Percentiles rank a stretch among this genome's conserved stretches.
Conservation (phyloP, 2,797 vertebrate species). For the Falco concolor region DNA sequence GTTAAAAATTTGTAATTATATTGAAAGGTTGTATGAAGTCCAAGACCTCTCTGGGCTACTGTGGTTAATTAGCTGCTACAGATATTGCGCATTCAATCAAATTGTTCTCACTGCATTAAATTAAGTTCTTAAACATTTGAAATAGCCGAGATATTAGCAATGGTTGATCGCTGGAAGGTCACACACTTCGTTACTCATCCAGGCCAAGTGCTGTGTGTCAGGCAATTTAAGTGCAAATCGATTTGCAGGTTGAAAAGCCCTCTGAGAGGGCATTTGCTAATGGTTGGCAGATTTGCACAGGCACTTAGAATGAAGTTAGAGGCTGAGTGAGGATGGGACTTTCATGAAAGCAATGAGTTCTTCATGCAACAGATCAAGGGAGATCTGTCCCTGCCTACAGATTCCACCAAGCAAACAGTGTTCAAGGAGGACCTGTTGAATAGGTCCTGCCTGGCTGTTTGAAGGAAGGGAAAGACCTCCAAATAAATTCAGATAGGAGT, state of each 20-base stretch:
- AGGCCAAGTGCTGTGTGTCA: not conserved
- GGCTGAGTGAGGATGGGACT: not conserved
- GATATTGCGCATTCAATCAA: conserved; percentile 32
- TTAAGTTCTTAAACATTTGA: conserved; percentile 38
- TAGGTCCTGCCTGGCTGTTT: not conserved
- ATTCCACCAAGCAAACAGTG: not conserved
- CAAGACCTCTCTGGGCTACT: conserved; percentile 33
- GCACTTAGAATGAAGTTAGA: not conserved
- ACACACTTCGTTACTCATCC: conserved; percentile 9
- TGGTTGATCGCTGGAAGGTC: conserved; percentile 5
- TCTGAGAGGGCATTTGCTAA: not conserved
- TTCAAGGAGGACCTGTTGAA: not conserved
- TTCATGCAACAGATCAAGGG: not conserved
- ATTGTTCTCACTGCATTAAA: conserved; percentile 33
- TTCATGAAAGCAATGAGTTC: not conserved
- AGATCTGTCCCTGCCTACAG: not conserved
- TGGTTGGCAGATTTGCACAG: not conserved
- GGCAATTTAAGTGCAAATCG: conserved; percentile 36
- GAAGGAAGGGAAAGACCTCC: not conserved
- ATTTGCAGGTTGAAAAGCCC: not conserved
- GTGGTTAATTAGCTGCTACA: conserved; percentile 50
- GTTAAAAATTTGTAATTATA: conserved; percentile 39
- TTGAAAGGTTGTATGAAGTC: conserved; percentile 38
- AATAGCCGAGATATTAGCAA: conserved; percentile 32
- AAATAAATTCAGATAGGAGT: not conserved